Conservation (phyloP, 2,888 invertebrate species). For the Pristionchus exspectatus region DNA sequence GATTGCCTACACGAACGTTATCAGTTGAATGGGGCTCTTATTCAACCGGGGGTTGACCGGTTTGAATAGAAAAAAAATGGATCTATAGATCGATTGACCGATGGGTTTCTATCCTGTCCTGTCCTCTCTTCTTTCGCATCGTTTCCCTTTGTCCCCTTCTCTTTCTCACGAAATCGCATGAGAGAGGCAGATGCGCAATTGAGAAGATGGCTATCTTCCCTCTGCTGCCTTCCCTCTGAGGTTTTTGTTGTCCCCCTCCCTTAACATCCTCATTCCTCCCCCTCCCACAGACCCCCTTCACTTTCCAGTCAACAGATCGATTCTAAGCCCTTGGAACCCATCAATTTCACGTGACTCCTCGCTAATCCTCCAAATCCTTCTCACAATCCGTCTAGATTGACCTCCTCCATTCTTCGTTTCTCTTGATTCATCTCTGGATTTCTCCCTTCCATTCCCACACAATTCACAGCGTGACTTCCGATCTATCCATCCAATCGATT, state of each 20-base stretch:
- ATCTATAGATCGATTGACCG: neutral
- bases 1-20: neutral
- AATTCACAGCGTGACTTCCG: neutral
- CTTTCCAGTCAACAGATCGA: neutral
- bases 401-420: neutral
- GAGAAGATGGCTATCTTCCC: neutral
- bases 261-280: conserved; percentile 1
- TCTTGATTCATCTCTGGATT: neutral
- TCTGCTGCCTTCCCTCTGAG: neutral
- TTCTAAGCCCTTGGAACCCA: neutral
- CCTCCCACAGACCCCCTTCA: neutral
- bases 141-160: neutral
- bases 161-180: neutral
- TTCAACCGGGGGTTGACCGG: neutral
- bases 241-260: conserved; percentile 2
- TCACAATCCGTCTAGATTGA: neutral
- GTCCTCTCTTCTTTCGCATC: neutral
- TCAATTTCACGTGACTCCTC: neutral
- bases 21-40: neutral
- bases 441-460: neutral
- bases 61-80: neutral
- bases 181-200: neutral
- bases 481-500: neutral
- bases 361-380: neutral
- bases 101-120: neutral